Evolutionary conservation across 2,113 vertebrate species (phyloP).

Genomic region (Mormyrus lacerda): DNA sequence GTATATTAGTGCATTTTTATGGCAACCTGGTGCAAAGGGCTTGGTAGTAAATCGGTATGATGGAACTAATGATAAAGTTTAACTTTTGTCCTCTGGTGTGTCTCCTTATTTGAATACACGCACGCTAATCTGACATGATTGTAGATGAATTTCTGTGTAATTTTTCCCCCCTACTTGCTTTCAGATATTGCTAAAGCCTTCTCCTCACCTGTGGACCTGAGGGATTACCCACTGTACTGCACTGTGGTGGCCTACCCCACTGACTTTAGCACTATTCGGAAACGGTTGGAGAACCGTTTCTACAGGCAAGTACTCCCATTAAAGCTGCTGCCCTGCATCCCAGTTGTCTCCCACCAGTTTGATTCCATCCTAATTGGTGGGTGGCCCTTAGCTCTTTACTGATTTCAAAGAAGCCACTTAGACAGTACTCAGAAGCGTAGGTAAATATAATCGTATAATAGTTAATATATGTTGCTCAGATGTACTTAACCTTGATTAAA

Average conservation of each 20-base stretch:
- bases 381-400: not conserved
- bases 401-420: not conserved
- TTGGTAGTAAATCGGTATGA: not conserved
- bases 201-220: conserved; percentile 82
- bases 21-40: not conserved
- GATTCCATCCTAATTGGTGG: not conserved
- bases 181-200: conserved; percentile 92
- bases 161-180: conserved; percentile 21
- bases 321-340: not conserved
- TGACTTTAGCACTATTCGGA: conserved; percentile 86
- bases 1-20: not conserved
- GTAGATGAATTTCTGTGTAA: not conserved
- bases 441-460: not conserved
- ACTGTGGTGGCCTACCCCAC: conserved; percentile 92
- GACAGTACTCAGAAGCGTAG: not conserved
- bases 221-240: conserved; percentile 92
- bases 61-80: not conserved
- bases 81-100: not conserved
- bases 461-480: not conserved
- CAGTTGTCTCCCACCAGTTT: not conserved
- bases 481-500: not conserved
- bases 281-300: conserved; percentile 86
- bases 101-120: not conserved
- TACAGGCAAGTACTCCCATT: conserved; percentile 67
- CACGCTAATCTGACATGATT: not conserved